These are phyloP conservation scores for Anagyrus pseudococci DNA, from an alignment of 2,888 invertebrate genomes.

Conservation along the genomic window DNA sequence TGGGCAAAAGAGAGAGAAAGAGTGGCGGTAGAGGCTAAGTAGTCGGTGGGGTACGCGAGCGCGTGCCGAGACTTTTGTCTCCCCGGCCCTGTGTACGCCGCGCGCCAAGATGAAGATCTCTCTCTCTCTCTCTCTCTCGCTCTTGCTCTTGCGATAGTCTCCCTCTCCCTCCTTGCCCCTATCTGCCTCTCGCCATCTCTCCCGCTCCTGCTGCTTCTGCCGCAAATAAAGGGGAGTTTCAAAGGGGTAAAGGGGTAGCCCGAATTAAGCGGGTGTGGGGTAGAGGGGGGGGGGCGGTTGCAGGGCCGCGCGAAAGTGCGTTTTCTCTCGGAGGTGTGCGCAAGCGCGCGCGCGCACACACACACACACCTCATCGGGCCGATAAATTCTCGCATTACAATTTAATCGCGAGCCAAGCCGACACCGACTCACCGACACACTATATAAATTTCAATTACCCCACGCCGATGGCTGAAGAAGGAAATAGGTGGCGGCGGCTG, in stretches of 20 bases:
- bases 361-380: slow-evolving; percentile 5
- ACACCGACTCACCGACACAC: neutral
- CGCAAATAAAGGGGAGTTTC: too few relatives aligned
- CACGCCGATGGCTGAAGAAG: neutral
- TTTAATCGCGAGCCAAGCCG: slow-evolving; percentile 20
- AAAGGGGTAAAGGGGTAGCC: neutral
- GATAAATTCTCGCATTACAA: slow-evolving; percentile 36
- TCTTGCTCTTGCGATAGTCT: neutral
- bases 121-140: too few relatives aligned
- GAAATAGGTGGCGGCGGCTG: neutral
- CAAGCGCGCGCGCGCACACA: too few relatives aligned
- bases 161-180: neutral
- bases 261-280: too few relatives aligned
- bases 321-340: neutral
- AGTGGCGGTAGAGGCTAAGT: too few relatives aligned
- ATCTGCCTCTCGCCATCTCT: slow-evolving; percentile 12
- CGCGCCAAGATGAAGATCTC: slow-evolving; percentile 19
- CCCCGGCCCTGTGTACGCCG: neutral
- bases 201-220: neutral
- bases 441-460: slow-evolving; percentile 34
- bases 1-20: slow-evolving; percentile 14
- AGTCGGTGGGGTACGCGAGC: neutral
- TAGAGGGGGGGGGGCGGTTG: too few relatives aligned
- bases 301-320: too few relatives aligned
- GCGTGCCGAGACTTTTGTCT: slow-evolving; percentile 20